Evolutionary conservation across 1,140 invertebrate genomes (phyloP).

Genomic region (Cherax quadricarinatus): DNA sequence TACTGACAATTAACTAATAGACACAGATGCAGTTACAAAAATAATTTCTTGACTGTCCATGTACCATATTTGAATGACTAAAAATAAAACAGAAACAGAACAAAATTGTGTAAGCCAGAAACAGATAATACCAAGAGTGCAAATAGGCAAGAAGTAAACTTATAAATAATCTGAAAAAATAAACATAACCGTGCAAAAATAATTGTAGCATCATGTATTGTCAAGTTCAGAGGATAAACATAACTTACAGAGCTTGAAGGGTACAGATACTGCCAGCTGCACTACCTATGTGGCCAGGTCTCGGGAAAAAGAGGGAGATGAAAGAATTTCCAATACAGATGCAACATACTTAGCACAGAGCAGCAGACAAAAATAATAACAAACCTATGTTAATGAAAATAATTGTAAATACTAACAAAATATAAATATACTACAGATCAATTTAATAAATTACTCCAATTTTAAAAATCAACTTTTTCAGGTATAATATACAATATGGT

Average conservation of each 20-base stretch:
- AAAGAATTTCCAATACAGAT: background rate
- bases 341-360: background rate
- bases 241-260: background rate
- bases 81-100: constrained; percentile 18
- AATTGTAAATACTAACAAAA: background rate
- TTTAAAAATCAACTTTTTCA: no score
- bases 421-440: background rate
- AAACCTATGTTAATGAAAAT: background rate
- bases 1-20: background rate
- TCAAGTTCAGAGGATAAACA: background rate
- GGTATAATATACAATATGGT: no score
- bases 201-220: background rate
- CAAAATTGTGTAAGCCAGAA: background rate
- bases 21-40: background rate
- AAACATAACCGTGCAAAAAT: constrained; percentile 9
- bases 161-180: background rate
- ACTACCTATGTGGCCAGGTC: background rate
- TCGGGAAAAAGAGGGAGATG: background rate
- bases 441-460: no score
- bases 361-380: background rate
- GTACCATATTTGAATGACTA: constrained; percentile 30
- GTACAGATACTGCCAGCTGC: background rate
- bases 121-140: background rate
- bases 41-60: constrained; percentile 30
- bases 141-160: background rate